Conservation (phyloP, 2,888 invertebrate species). For the Eristalis intricaria region DNA sequence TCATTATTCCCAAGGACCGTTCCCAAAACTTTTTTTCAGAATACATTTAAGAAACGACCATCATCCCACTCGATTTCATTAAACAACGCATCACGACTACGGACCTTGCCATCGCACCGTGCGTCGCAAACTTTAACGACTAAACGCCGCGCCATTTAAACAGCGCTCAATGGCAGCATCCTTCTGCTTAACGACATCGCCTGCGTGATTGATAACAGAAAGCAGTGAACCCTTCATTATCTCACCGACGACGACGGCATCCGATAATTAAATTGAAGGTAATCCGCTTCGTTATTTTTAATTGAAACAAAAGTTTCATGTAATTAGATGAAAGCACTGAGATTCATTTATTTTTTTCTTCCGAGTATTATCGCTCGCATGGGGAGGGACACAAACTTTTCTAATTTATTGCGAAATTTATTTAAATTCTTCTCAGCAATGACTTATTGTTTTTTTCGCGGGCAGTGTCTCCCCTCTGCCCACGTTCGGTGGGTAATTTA, state of each 20-base stretch:
- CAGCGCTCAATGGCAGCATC: not conserved
- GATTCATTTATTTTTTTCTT: not conserved
- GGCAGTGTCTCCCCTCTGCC: too few species aligned
- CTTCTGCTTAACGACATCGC: not conserved
- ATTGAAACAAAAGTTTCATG: not conserved
- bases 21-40: not conserved
- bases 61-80: not conserved
- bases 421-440: not conserved
- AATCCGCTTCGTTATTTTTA: slow-evolving; percentile 11
- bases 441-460: not conserved
- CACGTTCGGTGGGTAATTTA: not conserved
- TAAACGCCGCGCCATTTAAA: not conserved
- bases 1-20: not conserved
- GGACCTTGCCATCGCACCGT: not conserved
- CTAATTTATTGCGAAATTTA: not conserved
- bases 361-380: not conserved
- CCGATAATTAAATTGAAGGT: slow-evolving; percentile 10
- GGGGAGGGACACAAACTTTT: not conserved
- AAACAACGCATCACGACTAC: not conserved
- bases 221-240: not conserved
- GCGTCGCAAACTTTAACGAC: not conserved
- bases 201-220: not conserved
- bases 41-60: not conserved
- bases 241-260: not conserved
- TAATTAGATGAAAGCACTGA: slow-evolving; percentile 2